Base-by-base conservation (phyloP, 2,888 invertebrate species). In the Orthosia gracilis region DNA sequence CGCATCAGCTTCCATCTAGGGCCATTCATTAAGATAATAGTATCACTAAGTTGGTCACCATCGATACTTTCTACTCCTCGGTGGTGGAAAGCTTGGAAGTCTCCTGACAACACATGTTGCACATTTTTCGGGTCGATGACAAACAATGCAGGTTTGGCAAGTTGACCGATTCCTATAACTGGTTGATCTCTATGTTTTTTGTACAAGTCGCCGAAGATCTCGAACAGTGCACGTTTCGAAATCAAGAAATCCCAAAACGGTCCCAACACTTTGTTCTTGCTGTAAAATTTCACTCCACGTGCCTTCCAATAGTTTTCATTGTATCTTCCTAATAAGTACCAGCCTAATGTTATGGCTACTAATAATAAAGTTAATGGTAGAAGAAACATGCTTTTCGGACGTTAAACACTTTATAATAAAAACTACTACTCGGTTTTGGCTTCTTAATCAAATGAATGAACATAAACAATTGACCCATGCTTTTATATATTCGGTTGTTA, bases 1-100 rank as follows among this genome's bases (percentile, higher is more conserved):
- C 94, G 78, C 67, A 94, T 89, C 13, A 91, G 75, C 74, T 93
- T 92, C 95, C 95, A 95, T 73, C 88, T 85, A 2, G 89, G 89
- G 1, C 93, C 89, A 49, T 91, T 84, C 78, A 91, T 86, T 47
- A 93, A 91, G 3, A 91, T 78, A 4, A 93, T 80, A 21, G 89
- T 93, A 57, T 93, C 89, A 4, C 89, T 78, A 4, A 94, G 82
- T 17, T 83, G 74, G 61, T 94, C 93, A 1, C 83, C 83, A 21
- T 89, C 81, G 23, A 86, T 76, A 21, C 79, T 75, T 4, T 85
- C 82, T 0, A 91, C 1, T 21, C 93, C 93, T 74, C 93, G 85
- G 58, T 90, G 86, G 65, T 86, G 79, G 69, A 93, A 93, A 23
- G 89, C 85, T 18, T 87, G 86, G 61, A 92, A 92, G 40, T 93